Percentiles rank a stretch among this genome's conserved stretches.
Conservation (phyloP, 1,140 invertebrate genomes). For the Drosophila mayri region DNA sequence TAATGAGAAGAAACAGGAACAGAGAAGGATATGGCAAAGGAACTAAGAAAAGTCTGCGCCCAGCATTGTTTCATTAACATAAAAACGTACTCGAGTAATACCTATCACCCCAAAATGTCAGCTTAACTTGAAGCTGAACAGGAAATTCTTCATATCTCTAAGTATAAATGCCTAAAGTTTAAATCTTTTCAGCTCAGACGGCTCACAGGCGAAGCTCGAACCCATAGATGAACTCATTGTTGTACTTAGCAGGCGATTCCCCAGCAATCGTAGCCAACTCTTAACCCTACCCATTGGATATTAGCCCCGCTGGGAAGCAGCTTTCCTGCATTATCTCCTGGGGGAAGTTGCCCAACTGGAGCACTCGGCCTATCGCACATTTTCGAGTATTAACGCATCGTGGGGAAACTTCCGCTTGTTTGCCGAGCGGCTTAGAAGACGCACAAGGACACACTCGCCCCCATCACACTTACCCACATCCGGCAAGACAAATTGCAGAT, state of each 20-base stretch:
- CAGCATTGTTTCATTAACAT: slow-evolving; percentile 5
- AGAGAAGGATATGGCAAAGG: background rate
- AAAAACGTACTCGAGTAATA: background rate
- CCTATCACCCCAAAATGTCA: background rate
- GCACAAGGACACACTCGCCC: slow-evolving; percentile 16
- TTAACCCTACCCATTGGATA: slow-evolving; percentile 19
- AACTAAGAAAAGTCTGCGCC: background rate
- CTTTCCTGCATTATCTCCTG: slow-evolving; percentile 66
- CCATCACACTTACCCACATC: slow-evolving; percentile 25
- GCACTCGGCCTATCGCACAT: slow-evolving; percentile 68
- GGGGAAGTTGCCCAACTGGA: slow-evolving; percentile 9
- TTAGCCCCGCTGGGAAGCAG: slow-evolving; percentile 12
- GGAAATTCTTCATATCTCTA: background rate
- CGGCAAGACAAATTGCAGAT: slow-evolving; percentile 80
- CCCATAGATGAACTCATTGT: slow-evolving; percentile 20
- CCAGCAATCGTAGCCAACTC: slow-evolving; percentile 7
- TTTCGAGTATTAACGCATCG: slow-evolving; percentile 74
- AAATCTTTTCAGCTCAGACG: slow-evolving; percentile 5
- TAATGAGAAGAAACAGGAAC: slow-evolving; percentile 12
- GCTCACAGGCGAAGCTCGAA: background rate
- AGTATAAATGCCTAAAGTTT: background rate
- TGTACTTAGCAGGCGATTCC: background rate
- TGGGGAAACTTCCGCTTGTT: slow-evolving; percentile 76
- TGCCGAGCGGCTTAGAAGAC: slow-evolving; percentile 66
- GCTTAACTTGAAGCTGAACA: background rate